Base-by-base conservation (phyloP, 2,888 invertebrate species). In the Tanypteryx hageni region DNA sequence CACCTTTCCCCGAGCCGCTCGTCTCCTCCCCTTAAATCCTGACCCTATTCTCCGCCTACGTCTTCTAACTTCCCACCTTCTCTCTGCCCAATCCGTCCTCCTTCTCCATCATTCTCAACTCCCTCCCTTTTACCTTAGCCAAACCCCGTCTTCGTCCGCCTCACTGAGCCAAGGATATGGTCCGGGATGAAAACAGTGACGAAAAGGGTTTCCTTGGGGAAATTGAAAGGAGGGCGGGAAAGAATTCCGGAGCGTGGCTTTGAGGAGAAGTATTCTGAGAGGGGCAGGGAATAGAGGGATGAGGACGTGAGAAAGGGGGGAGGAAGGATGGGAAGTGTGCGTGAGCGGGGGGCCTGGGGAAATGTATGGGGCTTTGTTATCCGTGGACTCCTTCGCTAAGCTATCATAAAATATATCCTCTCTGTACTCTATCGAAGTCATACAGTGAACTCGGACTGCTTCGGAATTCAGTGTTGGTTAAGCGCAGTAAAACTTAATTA, bases 101-200 rank as follows among this genome's bases (percentile, higher is more conserved):
- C 27, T 59, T 22, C 86, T 58, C 57, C 86, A 58, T 22, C 27
- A 13, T 85, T 9, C 0, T 27, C 10, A 0, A n/a, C 61, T 31
- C 59, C 64, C 8, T 18, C 14, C 68, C 89, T 13, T 16, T 14
- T 27, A 3, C 61, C 18, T 86, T 59, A 13, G 0, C 31, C 22
- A 64, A 0, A 44, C 4, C n/a, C 31, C 14, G 13, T 11, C 4
- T 56, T 57, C 64, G 0, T 89, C 18, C 89, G 89, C 64, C 89
- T 16, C 31, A 64, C 31, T 89, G 58, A 89, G 64, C 89, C 58
- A 61, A 64, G 89, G 31, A 64, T 64, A 89, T n/a, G 16, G 64
- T 18, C 86, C 59, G 27, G 86, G 44, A 61, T 61, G 89, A 64
- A 31, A 68, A 44, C 68, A n/a, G 68, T 68, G 89, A 89, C 89